These are phyloP conservation scores for Lottia scabra DNA, from an alignment of 2,888 invertebrate species.

Conservation along the genomic window DNA sequence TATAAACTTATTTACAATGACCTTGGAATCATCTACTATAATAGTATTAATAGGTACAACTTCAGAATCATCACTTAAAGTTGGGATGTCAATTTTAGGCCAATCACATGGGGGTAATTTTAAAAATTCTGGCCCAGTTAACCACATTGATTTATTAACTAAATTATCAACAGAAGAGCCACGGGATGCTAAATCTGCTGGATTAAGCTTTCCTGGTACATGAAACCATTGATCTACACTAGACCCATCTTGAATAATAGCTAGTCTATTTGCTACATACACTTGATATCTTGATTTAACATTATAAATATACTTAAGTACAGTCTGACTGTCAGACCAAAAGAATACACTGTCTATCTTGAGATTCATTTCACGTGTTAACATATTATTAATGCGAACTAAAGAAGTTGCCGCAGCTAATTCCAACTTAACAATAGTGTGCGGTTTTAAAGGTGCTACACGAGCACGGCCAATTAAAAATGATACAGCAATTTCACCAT, in stretches of 20 bases:
- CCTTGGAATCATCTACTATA: too few species aligned
- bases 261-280: constrained; percentile 9
- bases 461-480: constrained; percentile 21
- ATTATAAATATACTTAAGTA: constrained; percentile 5
- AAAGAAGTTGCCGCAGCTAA: constrained; percentile 24
- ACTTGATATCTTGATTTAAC: background rate
- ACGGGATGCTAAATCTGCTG: constrained; percentile 3
- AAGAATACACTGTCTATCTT: too few species aligned
- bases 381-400: constrained; percentile 18
- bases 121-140: too few species aligned
- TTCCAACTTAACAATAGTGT: constrained; percentile 29
- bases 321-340: too few species aligned
- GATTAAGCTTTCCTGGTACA: background rate
- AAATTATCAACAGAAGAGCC: too few species aligned
- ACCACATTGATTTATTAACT: too few species aligned
- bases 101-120: background rate
- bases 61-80: too few species aligned
- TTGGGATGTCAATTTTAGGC: too few species aligned
- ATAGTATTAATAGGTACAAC: too few species aligned
- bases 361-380: too few species aligned
- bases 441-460: constrained; percentile 24
- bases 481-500: background rate
- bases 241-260: too few species aligned
- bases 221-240: background rate
- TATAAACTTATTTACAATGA: too few species aligned